phyloP scores from a whole-genome alignment of 2,797 vertebrate species.

The Eutrigla gurnardus region DNA sequence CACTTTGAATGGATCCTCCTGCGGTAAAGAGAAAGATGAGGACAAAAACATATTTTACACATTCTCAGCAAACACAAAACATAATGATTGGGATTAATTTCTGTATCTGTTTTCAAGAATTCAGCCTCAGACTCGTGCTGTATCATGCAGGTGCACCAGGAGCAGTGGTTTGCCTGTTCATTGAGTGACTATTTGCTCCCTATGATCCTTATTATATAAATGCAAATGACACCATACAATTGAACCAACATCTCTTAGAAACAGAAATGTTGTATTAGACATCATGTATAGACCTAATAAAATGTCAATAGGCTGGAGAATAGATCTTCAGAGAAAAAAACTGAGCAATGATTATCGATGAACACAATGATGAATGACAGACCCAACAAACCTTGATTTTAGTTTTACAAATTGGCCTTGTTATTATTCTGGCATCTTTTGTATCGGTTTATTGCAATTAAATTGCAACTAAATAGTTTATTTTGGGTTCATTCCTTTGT shows the following conservation, averaged over 20 bases:
- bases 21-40: constrained; percentile 27
- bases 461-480: too few species aligned
- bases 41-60: background rate
- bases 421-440: too few species aligned
- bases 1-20: constrained; percentile 96
- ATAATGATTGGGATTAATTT: too few species aligned
- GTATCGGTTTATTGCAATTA: too few species aligned
- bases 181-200: background rate
- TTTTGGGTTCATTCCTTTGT: too few species aligned
- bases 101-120: background rate
- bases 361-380: background rate
- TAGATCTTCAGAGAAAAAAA: background rate
- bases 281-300: too few species aligned
- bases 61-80: background rate
- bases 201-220: too few species aligned
- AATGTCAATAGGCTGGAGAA: background rate
- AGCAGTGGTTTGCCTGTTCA: too few species aligned
- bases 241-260: too few species aligned
- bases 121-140: background rate
- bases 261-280: too few species aligned
- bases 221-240: too few species aligned
- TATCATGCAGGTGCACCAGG: background rate
- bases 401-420: too few species aligned
- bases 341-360: background rate
- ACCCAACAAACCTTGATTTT: background rate